Evolutionary conservation across 2,888 invertebrate genomes (phyloP).

Genomic region (Pachliopta kotzebuea): DNA sequence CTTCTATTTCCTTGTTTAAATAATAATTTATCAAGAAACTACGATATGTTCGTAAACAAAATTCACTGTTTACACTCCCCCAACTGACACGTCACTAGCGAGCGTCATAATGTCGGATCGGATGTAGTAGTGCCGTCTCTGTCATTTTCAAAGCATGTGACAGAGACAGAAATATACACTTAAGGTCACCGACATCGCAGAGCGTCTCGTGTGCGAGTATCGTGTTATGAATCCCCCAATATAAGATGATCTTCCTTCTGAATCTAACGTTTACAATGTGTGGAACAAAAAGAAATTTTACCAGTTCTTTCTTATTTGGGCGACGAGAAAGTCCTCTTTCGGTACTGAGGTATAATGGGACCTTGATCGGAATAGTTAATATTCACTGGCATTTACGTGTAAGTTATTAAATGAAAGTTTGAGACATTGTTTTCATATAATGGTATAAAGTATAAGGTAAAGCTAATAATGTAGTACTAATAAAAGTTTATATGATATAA

Average conservation of each 20-base stretch:
- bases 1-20: slow-evolving; percentile 12
- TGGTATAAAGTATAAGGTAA: too few relatives aligned
- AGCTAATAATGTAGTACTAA: too few relatives aligned
- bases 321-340: slow-evolving; percentile 5
- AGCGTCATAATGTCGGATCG: slow-evolving; percentile 55
- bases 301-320: slow-evolving; percentile 7
- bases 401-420: background rate
- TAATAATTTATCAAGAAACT: slow-evolving; percentile 18
- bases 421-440: too few relatives aligned
- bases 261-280: background rate
- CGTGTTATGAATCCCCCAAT: slow-evolving; percentile 35
- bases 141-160: slow-evolving; percentile 34
- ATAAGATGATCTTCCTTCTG: slow-evolving; percentile 21
- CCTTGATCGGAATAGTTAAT: background rate
- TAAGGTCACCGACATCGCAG: slow-evolving; percentile 59
- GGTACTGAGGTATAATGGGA: slow-evolving; percentile 5
- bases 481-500: too few relatives aligned
- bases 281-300: slow-evolving; percentile 2
- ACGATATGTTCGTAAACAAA: slow-evolving; percentile 29
- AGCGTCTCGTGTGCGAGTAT: slow-evolving; percentile 38
- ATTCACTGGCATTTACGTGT: background rate
- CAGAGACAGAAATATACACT: slow-evolving; percentile 38
- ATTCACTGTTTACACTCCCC: slow-evolving; percentile 50
- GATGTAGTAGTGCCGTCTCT: slow-evolving; percentile 42
- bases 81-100: slow-evolving; percentile 56